Percentiles rank a stretch among this genome's conserved stretches.
phyloP scores from a whole-genome alignment of 2,113 vertebrate species.

The Eolophus roseicapilla region DNA sequence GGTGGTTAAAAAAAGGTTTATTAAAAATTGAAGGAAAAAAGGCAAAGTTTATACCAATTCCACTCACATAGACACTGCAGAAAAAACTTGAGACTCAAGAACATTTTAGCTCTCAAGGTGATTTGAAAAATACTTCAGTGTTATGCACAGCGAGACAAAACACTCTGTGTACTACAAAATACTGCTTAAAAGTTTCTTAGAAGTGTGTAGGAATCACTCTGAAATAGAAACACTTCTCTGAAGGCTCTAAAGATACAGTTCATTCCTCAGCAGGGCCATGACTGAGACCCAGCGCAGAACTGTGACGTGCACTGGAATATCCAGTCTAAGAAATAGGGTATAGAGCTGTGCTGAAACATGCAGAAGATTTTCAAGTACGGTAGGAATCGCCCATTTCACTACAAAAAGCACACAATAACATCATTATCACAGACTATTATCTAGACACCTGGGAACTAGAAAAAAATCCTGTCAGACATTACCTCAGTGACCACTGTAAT shows the following conservation, averaged over 20 bases:
- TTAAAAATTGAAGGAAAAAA: not conserved
- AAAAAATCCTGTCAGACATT: not conserved
- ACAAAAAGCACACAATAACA: not conserved
- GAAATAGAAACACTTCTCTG: not conserved
- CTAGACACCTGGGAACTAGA: not conserved
- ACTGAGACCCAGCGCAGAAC: not conserved
- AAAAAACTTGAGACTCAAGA: not conserved
- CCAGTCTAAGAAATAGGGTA: not conserved
- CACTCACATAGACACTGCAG: not conserved
- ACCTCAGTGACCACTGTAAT: conserved; percentile 25
- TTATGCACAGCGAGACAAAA: not conserved
- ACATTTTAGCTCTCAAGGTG: not conserved
- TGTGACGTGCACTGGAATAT: not conserved
- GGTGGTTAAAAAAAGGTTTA: not conserved
- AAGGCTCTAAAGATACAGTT: not conserved
- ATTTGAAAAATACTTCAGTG: conserved; percentile 13
- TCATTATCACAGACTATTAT: not conserved
- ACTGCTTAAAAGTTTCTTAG: not conserved
- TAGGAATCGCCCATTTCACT: not conserved
- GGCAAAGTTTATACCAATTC: not conserved
- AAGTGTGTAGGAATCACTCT: not conserved
- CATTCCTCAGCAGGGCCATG: not conserved
- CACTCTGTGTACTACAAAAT: not conserved
- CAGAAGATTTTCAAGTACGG: not conserved
- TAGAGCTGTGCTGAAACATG: not conserved